phyloP scores from a whole-genome alignment of 2,888 invertebrate genomes.

The Brachypterus glaber region DNA sequence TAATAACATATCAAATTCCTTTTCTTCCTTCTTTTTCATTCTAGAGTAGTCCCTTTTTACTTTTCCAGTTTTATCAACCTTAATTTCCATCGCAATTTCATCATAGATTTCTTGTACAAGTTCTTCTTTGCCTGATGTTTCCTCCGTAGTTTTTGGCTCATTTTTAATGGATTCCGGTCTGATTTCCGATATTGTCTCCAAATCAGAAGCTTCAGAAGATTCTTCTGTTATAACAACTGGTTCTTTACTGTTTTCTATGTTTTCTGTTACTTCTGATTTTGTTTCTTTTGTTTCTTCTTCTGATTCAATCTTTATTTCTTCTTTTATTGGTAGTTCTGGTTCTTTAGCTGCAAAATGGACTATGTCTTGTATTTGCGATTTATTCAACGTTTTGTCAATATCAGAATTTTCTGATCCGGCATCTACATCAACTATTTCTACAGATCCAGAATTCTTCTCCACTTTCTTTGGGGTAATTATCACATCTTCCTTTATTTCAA shows the following conservation, averaged over 20 bases:
- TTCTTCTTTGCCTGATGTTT: constrained; percentile 26
- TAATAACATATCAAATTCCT: constrained; percentile 38
- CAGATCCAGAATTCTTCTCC: constrained; percentile 26
- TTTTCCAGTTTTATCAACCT: constrained; percentile 53
- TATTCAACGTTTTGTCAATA: constrained; percentile 33
- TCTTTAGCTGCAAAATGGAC: constrained; percentile 28
- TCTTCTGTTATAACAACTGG: constrained; percentile 8
- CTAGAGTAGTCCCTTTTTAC: constrained; percentile 54
- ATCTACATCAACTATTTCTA: constrained; percentile 41
- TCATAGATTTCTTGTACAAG: constrained; percentile 39
- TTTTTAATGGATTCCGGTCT: constrained; percentile 26
- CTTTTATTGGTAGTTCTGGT: constrained; percentile 25
- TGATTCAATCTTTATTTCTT: constrained; percentile 15
- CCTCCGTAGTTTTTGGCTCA: constrained; percentile 18
- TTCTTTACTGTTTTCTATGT: no score
- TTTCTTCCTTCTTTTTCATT: constrained; percentile 41
- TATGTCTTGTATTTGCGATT: constrained; percentile 34
- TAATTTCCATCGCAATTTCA: constrained; percentile 52
- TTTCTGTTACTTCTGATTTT: constrained; percentile 15
- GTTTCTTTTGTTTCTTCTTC: constrained; percentile 19
- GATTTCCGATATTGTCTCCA: constrained; percentile 13
- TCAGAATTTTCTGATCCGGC: constrained; percentile 37
- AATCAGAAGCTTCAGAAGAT: constrained; percentile 13
- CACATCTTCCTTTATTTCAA: constrained; percentile 21
- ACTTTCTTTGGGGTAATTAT: constrained; percentile 24